phyloP scores from a whole-genome alignment of 2,797 vertebrate species.

The Microchirus variegatus region DNA sequence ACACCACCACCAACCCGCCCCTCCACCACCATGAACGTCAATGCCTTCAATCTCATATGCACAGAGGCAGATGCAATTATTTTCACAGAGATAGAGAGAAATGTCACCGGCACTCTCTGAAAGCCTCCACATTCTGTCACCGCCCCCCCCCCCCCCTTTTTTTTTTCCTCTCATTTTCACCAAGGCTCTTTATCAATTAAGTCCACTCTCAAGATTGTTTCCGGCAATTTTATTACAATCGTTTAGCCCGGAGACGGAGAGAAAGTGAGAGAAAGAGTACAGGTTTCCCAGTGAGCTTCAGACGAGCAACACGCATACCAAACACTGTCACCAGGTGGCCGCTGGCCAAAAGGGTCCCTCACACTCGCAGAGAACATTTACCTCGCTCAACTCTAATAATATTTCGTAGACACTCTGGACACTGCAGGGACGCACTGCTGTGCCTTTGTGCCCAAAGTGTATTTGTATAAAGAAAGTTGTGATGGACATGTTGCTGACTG shows the following conservation, averaged over 20 bases:
- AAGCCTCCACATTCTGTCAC: slow-evolving; percentile 55
- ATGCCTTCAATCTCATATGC: slow-evolving; percentile 37
- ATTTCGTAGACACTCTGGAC: slow-evolving; percentile 15
- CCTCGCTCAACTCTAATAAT: slow-evolving; percentile 47
- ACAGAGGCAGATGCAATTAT: slow-evolving; percentile 55
- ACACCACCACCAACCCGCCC: slow-evolving; percentile 6
- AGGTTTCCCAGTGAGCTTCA: slow-evolving; percentile 26
- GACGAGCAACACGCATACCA: slow-evolving; percentile 54
- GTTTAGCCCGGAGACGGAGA: slow-evolving; percentile 63
- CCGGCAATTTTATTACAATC: slow-evolving; percentile 76
- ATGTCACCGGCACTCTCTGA: slow-evolving; percentile 58
- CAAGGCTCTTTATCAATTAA: slow-evolving; percentile 70
- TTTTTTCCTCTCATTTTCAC: slow-evolving; percentile 31
- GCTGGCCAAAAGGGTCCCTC: slow-evolving; percentile 31
- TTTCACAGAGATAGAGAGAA: slow-evolving; percentile 52
- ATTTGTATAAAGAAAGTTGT: slow-evolving; percentile 6
- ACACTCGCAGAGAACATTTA: slow-evolving; percentile 36
- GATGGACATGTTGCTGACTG: slow-evolving; percentile 25
- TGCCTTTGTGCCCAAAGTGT: slow-evolving; percentile 4
- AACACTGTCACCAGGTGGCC: slow-evolving; percentile 43
- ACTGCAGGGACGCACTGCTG: slow-evolving; percentile 15
- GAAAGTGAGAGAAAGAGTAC: too few species aligned
- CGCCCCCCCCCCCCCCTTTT: slow-evolving; percentile 27
- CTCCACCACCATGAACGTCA: neutral
- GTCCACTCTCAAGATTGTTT: slow-evolving; percentile 70